A percentile compares a stretch with the other conserved stretches of the same genome.
These are phyloP conservation scores for Sebastiscus tertius DNA, from an alignment of 2,797 vertebrate species.

Conservation along the genomic window DNA sequence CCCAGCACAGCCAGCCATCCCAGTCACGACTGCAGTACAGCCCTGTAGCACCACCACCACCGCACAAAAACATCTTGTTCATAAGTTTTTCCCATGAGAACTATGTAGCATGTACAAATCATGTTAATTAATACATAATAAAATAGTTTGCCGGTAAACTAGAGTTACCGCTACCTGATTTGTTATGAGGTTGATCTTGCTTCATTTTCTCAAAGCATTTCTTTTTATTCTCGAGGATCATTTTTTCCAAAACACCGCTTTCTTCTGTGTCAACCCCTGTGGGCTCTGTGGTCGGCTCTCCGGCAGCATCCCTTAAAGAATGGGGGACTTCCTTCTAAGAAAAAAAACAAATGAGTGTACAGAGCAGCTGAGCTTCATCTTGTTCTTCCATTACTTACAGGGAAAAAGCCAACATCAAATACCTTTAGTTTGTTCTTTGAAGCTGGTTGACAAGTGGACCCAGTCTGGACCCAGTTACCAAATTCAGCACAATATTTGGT, in stretches of 20 bases:
- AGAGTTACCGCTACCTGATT: conserved; percentile 84
- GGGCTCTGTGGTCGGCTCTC: conserved; percentile 76
- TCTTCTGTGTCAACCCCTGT: conserved; percentile 60
- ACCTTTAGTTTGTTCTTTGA: conserved; percentile 89
- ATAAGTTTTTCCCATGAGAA: not conserved
- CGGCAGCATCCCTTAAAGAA: conserved; percentile 74
- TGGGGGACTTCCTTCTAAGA: conserved; percentile 71
- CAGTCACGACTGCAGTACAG: conserved; percentile 89
- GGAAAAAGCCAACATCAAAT: conserved; percentile 39
- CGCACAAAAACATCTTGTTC: not conserved
- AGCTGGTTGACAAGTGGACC: conserved; percentile 88
- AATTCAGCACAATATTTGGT: conserved; percentile 91
- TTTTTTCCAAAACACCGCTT: conserved; percentile 68
- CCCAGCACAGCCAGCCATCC: conserved; percentile 98
- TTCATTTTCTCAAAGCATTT: conserved; percentile 91
- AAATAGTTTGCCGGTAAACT: not conserved
- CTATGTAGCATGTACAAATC: not conserved
- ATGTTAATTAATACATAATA: not conserved
- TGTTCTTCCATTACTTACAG: not conserved
- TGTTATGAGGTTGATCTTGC: conserved; percentile 83
- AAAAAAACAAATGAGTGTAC: not conserved
- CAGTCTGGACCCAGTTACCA: conserved; percentile 90
- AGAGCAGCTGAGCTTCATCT: not conserved
- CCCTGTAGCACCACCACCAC: conserved; percentile 71
- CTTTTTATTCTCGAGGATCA: conserved; percentile 87